Evolutionary conservation across 2,797 vertebrate species (phyloP).

Genomic region (Avahi laniger): DNA sequence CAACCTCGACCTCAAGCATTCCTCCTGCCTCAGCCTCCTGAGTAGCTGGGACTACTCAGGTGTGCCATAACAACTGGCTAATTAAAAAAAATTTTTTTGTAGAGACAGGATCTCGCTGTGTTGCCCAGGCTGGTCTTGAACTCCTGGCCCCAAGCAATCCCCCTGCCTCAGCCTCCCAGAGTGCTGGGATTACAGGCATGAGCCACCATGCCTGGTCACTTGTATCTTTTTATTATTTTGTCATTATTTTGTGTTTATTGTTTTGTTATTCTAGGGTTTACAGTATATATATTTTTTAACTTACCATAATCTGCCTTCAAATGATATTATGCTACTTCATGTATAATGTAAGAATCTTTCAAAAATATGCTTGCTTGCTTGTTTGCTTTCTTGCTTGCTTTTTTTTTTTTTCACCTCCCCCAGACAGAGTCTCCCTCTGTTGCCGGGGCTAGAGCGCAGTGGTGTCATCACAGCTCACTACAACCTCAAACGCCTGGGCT

Average conservation of each 20-base stretch:
- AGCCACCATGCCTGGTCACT: not conserved
- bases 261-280: not conserved
- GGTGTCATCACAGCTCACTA: no score
- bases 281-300: not conserved
- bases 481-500: no score
- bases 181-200: not conserved
- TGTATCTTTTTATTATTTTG: slow-evolving; percentile 1
- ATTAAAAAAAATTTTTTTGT: not conserved
- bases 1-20: not conserved
- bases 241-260: not conserved
- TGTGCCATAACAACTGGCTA: not conserved
- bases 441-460: no score
- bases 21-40: not conserved
- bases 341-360: not conserved
- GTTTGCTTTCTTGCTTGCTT: no score
- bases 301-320: not conserved
- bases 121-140: not conserved
- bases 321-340: not conserved
- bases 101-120: not conserved
- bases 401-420: no score
- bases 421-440: no score
- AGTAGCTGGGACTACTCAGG: not conserved
- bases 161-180: not conserved
- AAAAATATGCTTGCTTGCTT: not conserved
- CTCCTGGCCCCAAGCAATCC: not conserved